A percentile compares a stretch with the other conserved stretches of the same genome.
phyloP scores from a whole-genome alignment of 2,113 vertebrate genomes.

The Acrocephalus arundinaceus region DNA sequence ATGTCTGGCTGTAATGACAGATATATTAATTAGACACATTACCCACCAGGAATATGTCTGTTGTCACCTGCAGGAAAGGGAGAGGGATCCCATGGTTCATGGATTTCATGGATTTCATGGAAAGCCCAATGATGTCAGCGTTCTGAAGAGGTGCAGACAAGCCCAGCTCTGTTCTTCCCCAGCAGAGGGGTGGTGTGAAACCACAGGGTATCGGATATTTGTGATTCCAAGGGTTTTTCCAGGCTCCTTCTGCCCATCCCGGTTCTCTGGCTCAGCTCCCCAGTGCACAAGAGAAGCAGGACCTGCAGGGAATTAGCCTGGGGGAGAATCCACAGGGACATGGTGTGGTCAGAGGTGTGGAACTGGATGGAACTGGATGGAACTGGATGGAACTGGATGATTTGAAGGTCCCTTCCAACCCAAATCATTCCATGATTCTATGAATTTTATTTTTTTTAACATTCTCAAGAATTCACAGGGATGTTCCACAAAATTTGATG shows the following conservation, averaged over 20 bases:
- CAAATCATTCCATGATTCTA: background rate
- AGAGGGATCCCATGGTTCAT: background rate
- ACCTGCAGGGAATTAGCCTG: background rate
- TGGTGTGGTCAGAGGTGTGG: background rate
- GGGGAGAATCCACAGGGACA: background rate
- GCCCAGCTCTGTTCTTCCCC: background rate
- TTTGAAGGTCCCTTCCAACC: background rate
- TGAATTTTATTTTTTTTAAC: background rate
- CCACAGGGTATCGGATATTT: too few relatives aligned
- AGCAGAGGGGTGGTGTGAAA: background rate
- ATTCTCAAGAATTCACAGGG: background rate
- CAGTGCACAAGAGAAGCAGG: too few relatives aligned
- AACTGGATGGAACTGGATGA: accelerated
- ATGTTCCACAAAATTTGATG: background rate
- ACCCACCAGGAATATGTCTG: background rate
- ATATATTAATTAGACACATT: background rate
- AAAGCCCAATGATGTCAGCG: background rate
- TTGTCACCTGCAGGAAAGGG: background rate
- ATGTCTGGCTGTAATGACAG: background rate
- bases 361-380: too few relatives aligned
- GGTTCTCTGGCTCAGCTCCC: background rate
- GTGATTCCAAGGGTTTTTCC: background rate
- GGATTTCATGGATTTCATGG: background rate
- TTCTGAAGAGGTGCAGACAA: background rate
- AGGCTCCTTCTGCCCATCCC: background rate